phyloP scores from a whole-genome alignment of 1,140 invertebrate genomes.

The Pachyrhynchus sulphureomaculatus region DNA sequence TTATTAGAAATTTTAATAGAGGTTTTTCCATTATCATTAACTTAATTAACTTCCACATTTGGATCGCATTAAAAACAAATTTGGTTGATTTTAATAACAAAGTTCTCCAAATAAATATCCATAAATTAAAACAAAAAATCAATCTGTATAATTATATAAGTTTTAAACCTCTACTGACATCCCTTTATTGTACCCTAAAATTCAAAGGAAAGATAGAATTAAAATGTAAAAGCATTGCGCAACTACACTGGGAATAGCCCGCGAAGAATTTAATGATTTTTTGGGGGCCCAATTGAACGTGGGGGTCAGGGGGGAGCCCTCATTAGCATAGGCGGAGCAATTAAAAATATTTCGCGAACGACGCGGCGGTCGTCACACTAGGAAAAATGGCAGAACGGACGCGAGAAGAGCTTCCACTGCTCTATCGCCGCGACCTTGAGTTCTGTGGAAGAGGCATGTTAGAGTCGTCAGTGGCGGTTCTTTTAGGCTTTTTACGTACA shows the following conservation, averaged over 20 bases:
- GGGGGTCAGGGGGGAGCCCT: constrained; percentile 37
- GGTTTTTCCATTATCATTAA: no score
- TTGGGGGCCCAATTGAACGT: constrained; percentile 39
- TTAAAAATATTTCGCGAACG: constrained; percentile 30
- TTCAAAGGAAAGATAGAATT: no score
- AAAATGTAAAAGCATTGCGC: constrained; percentile 51
- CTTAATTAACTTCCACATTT: no score
- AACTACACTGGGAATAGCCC: constrained; percentile 40
- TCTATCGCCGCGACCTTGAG: constrained; percentile 22
- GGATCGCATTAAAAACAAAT: no score
- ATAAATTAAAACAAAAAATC: no score
- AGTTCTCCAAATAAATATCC: no score
- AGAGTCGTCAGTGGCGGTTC: constrained; percentile 4
- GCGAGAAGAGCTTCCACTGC: neutral
- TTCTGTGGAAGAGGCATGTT: neutral
- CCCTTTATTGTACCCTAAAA: no score
- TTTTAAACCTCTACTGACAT: no score
- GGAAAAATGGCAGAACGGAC: constrained; percentile 14
- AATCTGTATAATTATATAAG: no score
- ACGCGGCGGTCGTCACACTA: constrained; percentile 9
- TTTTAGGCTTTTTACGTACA: no score
- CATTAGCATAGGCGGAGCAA: constrained; percentile 47
- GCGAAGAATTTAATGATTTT: constrained; percentile 53
- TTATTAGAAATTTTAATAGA: no score
- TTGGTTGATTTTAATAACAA: no score